Conservation (phyloP, 2,888 invertebrate species). For the Lomographa bimaculata region DNA sequence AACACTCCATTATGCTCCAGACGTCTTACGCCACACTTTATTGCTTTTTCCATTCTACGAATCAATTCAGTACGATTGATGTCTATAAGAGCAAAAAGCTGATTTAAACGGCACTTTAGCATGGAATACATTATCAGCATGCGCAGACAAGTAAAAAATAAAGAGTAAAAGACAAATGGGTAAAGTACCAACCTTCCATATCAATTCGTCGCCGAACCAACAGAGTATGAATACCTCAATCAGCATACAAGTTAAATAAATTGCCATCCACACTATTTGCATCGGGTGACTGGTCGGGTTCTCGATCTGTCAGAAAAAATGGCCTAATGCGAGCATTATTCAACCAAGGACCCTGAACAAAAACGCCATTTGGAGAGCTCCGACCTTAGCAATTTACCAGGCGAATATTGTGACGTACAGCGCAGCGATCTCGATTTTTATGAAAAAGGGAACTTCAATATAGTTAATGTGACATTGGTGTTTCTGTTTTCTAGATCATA, state of each 20-base stretch:
- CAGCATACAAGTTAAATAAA: slow-evolving; percentile 78
- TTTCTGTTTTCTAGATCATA: too few relatives aligned
- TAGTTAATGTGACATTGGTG: too few relatives aligned
- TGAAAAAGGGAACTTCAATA: slow-evolving; percentile 12
- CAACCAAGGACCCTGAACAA: slow-evolving; percentile 30
- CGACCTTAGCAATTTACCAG: slow-evolving; percentile 31
- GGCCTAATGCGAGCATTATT: slow-evolving; percentile 34
- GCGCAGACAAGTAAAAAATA: slow-evolving; percentile 20
- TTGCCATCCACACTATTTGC: slow-evolving; percentile 78
- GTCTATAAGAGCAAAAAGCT: slow-evolving; percentile 23
- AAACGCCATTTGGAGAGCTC: slow-evolving; percentile 31
- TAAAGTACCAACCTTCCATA: slow-evolving; percentile 63
- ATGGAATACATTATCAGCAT: slow-evolving; percentile 23
- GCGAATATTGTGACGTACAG: slow-evolving; percentile 23
- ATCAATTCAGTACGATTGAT: slow-evolving; percentile 26
- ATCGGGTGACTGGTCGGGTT: slow-evolving; percentile 72
- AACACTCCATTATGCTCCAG: slow-evolving; percentile 12
- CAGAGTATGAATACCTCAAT: slow-evolving; percentile 78
- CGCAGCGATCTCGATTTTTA: slow-evolving; percentile 8
- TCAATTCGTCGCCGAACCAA: slow-evolving; percentile 78
- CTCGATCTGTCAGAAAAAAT: slow-evolving; percentile 62
- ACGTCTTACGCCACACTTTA: slow-evolving; percentile 11
- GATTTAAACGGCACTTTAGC: slow-evolving; percentile 22
- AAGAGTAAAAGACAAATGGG: slow-evolving; percentile 21
- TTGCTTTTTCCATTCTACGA: slow-evolving; percentile 18